A percentile compares a stretch with the other conserved stretches of the same genome.
Conservation (phyloP, 2,113 vertebrate species). For the Arothron firmamentum region DNA sequence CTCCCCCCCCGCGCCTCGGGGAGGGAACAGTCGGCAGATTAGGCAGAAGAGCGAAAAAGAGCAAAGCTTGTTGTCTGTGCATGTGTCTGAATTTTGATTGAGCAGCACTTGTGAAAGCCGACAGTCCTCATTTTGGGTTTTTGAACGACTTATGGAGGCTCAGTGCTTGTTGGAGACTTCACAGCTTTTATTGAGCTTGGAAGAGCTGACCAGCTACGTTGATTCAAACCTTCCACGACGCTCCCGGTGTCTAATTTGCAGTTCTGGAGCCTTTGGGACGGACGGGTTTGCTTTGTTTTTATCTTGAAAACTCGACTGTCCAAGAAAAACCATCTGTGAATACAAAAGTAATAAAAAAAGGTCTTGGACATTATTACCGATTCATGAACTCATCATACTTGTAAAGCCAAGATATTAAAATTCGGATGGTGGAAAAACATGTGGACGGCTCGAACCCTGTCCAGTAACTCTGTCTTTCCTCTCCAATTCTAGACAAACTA, state of each 20-base stretch:
- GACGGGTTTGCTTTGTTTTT: constrained; percentile 29
- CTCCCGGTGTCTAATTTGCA: constrained; percentile 33
- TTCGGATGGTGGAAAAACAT: background rate
- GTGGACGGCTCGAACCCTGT: background rate
- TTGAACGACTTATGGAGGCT: constrained; percentile 32
- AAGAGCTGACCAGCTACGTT: constrained; percentile 34
- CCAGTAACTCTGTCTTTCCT: too few species aligned
- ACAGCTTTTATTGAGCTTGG: constrained; percentile 48
- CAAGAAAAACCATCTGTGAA: constrained; percentile 8
- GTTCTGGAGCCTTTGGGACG: constrained; percentile 17
- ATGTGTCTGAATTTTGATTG: constrained; percentile 10
- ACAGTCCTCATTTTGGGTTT: constrained; percentile 28
- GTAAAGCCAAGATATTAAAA: background rate
- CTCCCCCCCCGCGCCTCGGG: constrained; percentile 26
- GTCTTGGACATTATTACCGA: background rate
- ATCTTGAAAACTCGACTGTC: background rate
- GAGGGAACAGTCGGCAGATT: background rate
- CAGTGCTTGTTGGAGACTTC: constrained; percentile 29
- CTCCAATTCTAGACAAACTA: too few species aligned
- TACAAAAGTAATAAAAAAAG: background rate
- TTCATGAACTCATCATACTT: background rate
- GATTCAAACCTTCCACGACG: constrained; percentile 41
- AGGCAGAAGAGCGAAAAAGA: constrained; percentile 12
- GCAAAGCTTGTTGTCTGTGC: constrained; percentile 18
- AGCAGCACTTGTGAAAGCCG: background rate